A percentile compares a stretch with the other conserved stretches of the same genome.
phyloP scores from a whole-genome alignment of 92 coral and sea anemone genomes.

The Metridium senile region DNA sequence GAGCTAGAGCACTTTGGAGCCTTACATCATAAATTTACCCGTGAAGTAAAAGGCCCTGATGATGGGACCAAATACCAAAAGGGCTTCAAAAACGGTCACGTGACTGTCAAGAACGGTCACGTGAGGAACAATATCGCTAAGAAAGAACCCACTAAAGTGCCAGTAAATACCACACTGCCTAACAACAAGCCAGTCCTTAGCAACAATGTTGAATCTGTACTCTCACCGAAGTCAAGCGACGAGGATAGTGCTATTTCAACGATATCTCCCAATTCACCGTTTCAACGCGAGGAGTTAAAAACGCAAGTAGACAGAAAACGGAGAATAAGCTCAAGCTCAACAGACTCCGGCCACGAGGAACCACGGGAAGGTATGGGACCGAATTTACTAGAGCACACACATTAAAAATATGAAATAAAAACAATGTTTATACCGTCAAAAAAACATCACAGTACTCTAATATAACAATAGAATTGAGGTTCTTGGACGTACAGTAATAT shows the following conservation, averaged over 20 bases:
- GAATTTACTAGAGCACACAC: background rate
- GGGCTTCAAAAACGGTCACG: slow-evolving; percentile 6
- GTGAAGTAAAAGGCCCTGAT: background rate
- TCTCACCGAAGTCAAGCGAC: slow-evolving; percentile 39
- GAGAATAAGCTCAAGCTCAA: slow-evolving; percentile 79
- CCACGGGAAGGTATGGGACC: slow-evolving; percentile 41
- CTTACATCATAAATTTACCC: slow-evolving; percentile 6
- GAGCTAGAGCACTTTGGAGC: slow-evolving; percentile 15
- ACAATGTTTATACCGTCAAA: too few relatives aligned
- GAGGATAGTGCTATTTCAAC: slow-evolving; percentile 35
- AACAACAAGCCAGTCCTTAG: slow-evolving; percentile 9
- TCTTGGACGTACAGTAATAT: too few relatives aligned
- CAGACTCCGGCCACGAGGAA: slow-evolving; percentile 86
- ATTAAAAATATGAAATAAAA: too few relatives aligned
- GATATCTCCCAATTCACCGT: slow-evolving; percentile 44
- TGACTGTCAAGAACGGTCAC: slow-evolving; percentile 1
- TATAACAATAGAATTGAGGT: too few relatives aligned
- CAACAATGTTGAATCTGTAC: slow-evolving; percentile 6
- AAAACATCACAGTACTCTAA: too few relatives aligned
- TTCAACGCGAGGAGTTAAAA: slow-evolving; percentile 38
- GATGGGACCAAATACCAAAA: background rate
- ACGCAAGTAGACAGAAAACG: slow-evolving; percentile 41
- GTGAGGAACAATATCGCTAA: slow-evolving; percentile 2
- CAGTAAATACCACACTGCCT: slow-evolving; percentile 2
- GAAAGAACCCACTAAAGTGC: slow-evolving; percentile 18